Percentiles rank a stretch among this genome's conserved stretches.
These are phyloP conservation scores for Trachelus tabidus DNA, from an alignment of 2,888 invertebrate genomes.

Conservation along the genomic window DNA sequence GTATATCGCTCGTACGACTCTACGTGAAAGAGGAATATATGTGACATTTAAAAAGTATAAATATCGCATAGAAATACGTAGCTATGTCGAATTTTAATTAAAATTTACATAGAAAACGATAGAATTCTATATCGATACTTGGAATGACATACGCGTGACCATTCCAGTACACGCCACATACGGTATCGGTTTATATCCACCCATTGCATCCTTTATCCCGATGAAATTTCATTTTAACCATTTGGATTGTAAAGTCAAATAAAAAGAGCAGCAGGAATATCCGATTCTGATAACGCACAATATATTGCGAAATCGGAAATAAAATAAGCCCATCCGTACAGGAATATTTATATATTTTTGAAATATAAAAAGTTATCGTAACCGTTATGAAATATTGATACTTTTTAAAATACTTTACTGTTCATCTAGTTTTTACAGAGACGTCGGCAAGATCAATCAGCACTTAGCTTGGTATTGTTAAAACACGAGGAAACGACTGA, in stretches of 20 bases:
- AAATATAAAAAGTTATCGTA: too few species aligned
- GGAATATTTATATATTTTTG: too few species aligned
- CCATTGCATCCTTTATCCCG: not conserved
- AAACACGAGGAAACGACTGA: not conserved
- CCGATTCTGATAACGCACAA: not conserved
- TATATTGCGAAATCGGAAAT: not conserved
- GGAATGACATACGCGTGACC: not conserved
- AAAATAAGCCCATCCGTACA: not conserved
- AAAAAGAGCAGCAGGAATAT: not conserved
- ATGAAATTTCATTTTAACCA: not conserved
- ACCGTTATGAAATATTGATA: not conserved
- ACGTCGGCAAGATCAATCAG: not conserved
- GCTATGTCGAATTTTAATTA: not conserved
- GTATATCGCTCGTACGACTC: not conserved
- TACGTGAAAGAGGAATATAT: not conserved
- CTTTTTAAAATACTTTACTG: not conserved
- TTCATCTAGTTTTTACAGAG: not conserved
- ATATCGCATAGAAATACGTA: not conserved
- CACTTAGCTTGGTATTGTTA: not conserved
- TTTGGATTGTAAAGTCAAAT: not conserved
- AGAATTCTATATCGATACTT: not conserved
- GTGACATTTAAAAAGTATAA: not conserved
- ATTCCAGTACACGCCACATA: not conserved
- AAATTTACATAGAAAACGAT: constrained; percentile 1
- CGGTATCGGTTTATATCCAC: not conserved